These are phyloP conservation scores for Tetramorium parvispinum DNA, from an alignment of 1,140 invertebrate species.

Conservation along the genomic window DNA sequence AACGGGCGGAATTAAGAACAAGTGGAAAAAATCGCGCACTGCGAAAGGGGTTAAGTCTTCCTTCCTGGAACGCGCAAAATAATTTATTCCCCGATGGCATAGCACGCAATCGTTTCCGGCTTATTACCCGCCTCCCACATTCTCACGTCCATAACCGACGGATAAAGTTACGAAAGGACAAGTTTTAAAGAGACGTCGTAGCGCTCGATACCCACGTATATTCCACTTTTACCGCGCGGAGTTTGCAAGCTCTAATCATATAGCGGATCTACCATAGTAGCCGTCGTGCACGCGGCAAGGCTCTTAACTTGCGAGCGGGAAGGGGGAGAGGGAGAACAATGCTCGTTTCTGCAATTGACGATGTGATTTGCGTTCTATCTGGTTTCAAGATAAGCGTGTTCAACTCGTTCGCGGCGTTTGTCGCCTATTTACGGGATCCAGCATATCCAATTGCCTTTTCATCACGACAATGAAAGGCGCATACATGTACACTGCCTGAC, in stretches of 20 bases:
- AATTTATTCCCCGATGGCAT: constrained; percentile 38
- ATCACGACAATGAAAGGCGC: background rate
- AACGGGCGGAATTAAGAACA: background rate
- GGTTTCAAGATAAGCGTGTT: constrained; percentile 13
- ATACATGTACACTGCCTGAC: too few species aligned
- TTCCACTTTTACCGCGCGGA: constrained; percentile 57
- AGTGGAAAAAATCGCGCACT: background rate
- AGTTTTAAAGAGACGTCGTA: constrained; percentile 19
- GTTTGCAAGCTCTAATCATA: constrained; percentile 51
- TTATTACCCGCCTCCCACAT: constrained; percentile 40
- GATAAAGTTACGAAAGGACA: constrained; percentile 61
- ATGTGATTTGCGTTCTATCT: constrained; percentile 43
- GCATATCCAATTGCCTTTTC: background rate
- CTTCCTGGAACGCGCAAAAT: constrained; percentile 31
- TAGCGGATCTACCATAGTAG: background rate
- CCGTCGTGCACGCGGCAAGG: constrained; percentile 3
- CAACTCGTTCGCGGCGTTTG: background rate
- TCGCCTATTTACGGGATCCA: background rate
- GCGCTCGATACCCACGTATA: constrained; percentile 52
- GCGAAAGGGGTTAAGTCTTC: constrained; percentile 1
- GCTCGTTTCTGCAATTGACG: constrained; percentile 38
- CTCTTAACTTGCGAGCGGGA: background rate
- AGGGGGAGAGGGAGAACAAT: background rate
- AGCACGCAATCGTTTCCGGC: constrained; percentile 52
- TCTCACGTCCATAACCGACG: constrained; percentile 39